A percentile compares a stretch with the other conserved stretches of the same genome.
phyloP scores from a whole-genome alignment of 1,140 invertebrate genomes.

The Cataglyphis hispanica region DNA sequence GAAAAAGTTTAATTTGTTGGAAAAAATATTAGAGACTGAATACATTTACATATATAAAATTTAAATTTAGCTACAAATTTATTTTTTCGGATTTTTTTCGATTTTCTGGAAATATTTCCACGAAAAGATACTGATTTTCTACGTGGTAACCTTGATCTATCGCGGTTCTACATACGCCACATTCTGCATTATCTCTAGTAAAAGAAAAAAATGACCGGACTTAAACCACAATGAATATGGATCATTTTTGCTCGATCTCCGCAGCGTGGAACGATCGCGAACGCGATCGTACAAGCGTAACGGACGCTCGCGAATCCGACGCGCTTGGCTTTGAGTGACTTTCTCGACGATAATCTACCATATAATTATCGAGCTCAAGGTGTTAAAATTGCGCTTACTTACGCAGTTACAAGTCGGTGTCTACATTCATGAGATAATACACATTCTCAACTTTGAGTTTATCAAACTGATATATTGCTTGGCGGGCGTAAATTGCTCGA shows the following conservation, averaged over 20 bases:
- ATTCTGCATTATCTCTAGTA: constrained; percentile 11
- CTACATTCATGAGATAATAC: constrained; percentile 25
- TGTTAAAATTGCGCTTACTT: constrained; percentile 42
- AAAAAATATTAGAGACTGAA: background rate
- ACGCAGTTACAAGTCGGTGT: constrained; percentile 15
- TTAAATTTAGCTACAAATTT: background rate
- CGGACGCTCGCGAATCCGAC: constrained; percentile 48
- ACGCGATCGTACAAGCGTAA: constrained; percentile 49
- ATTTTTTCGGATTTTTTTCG: too few species aligned
- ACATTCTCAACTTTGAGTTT: constrained; percentile 32
- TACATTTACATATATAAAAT: background rate
- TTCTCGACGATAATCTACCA: constrained; percentile 49
- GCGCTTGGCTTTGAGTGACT: constrained; percentile 56
- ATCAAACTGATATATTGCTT: constrained; percentile 37
- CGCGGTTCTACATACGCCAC: constrained; percentile 14
- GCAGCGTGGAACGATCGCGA: constrained; percentile 39
- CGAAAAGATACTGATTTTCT: constrained; percentile 4
- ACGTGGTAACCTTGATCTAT: constrained; percentile 19
- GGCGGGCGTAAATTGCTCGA: constrained; percentile 38
- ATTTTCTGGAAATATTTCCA: background rate
- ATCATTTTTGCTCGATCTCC: constrained; percentile 50
- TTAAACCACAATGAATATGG: constrained; percentile 52
- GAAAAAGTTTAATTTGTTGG: background rate
- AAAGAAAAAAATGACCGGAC: constrained; percentile 15
- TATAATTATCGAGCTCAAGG: constrained; percentile 43